phyloP scores from a whole-genome alignment of 2,888 invertebrate species.

The Smittia aterrima region DNA sequence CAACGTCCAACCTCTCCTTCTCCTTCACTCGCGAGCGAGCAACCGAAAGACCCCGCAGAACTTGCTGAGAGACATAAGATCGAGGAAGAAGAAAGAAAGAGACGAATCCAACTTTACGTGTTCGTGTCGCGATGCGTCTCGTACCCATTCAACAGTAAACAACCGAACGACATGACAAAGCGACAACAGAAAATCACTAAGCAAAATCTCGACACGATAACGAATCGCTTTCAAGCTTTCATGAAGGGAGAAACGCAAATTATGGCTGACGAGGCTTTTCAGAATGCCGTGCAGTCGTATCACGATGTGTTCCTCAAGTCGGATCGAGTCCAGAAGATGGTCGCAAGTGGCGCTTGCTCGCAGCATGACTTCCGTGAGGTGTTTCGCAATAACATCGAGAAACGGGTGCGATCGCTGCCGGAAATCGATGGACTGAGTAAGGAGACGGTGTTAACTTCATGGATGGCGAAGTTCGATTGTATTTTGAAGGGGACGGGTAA shows the following conservation, averaged over 20 bases:
- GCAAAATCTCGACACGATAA: slow-evolving; percentile 91
- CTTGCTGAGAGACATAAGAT: slow-evolving; percentile 85
- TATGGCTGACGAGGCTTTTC: slow-evolving; percentile 96
- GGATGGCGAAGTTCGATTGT: slow-evolving; percentile 99
- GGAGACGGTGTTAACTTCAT: slow-evolving; percentile 96
- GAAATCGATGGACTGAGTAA: slow-evolving; percentile 99
- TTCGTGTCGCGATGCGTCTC: slow-evolving; percentile 97
- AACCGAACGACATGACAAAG: slow-evolving; percentile 96
- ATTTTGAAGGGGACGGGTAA: slow-evolving; percentile 83
- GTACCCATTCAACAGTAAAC: slow-evolving; percentile 99
- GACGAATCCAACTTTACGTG: slow-evolving; percentile 93
- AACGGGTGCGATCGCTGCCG: slow-evolving; percentile 94
- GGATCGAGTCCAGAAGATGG: slow-evolving; percentile 94
- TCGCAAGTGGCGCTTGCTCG: slow-evolving; percentile 95
- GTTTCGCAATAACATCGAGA: slow-evolving; percentile 96
- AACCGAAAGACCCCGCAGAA: slow-evolving; percentile 2
- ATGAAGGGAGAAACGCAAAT: slow-evolving; percentile 98
- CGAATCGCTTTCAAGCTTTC: slow-evolving; percentile 92
- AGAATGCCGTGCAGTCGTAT: slow-evolving; percentile 96
- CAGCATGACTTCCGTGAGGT: slow-evolving; percentile 99
- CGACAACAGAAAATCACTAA: slow-evolving; percentile 94
- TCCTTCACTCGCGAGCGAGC: slow-evolving; percentile 84
- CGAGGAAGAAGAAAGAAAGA: slow-evolving; percentile 94
- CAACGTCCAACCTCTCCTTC: slow-evolving; percentile 85
- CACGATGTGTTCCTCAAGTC: slow-evolving; percentile 95